phyloP scores from a whole-genome alignment of 2,113 vertebrate species.

The Myrmophylax atrothorax region DNA sequence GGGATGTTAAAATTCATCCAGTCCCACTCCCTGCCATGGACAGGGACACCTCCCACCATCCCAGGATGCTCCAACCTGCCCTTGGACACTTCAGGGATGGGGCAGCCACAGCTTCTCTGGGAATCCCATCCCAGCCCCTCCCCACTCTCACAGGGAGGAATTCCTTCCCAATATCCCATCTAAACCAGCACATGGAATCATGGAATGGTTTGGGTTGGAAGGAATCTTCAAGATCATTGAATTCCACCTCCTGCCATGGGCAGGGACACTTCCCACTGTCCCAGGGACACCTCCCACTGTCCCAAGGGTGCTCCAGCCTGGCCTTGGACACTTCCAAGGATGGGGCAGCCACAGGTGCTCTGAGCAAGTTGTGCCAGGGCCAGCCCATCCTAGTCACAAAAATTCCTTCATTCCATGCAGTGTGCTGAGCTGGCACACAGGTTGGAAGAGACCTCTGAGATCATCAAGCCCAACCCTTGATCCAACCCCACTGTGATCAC shows the following conservation, averaged over 20 bases:
- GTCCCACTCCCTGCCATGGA: background rate
- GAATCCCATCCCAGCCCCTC: background rate
- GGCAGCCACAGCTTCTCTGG: background rate
- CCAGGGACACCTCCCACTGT: background rate
- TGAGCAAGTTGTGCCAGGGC: background rate
- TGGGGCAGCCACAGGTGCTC: background rate
- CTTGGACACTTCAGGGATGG: background rate
- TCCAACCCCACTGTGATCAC: no score
- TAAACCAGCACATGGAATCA: background rate
- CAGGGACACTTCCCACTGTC: background rate
- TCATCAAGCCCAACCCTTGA: no score
- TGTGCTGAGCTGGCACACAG: background rate
- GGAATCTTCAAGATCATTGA: background rate
- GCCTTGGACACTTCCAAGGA: background rate
- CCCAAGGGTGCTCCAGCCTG: rapidly evolving
- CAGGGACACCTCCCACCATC: background rate
- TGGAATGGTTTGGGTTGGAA: background rate
- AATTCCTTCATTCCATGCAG: rapidly evolving
- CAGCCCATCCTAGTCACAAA: background rate
- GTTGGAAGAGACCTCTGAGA: no score
- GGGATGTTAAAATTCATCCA: background rate
- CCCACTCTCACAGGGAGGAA: no score
- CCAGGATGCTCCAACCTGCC: rapidly evolving
- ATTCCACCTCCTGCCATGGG: background rate
- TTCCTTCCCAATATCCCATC: no score